A percentile compares a stretch with the other conserved stretches of the same genome.
Conservation (phyloP, 2,113 vertebrate species). For the Genyomyrus donnyi region DNA sequence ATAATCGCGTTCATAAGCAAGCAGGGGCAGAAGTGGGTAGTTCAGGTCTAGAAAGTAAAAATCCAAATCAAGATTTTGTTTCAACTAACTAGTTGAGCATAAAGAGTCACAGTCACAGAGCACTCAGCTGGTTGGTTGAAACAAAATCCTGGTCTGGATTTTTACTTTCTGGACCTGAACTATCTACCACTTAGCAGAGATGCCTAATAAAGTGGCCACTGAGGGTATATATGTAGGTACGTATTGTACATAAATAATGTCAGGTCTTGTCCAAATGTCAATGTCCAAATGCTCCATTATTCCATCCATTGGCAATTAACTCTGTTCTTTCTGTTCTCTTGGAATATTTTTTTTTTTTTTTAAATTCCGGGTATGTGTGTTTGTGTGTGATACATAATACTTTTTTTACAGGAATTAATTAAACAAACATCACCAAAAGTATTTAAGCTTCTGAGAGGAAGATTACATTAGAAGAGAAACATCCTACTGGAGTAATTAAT, state of each 20-base stretch:
- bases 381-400: slow-evolving; percentile 12
- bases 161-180: no score
- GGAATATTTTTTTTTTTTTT: neutral
- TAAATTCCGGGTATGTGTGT: neutral
- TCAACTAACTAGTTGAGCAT: no score
- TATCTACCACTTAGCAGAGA: no score
- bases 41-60: no score
- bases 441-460: slow-evolving; percentile 21
- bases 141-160: no score
- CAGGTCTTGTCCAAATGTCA: neutral
- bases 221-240: neutral
- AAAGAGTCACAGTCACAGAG: no score
- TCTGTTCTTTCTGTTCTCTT: neutral
- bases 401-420: slow-evolving; percentile 19
- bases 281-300: neutral
- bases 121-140: no score
- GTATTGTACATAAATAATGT: neutral
- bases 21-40: neutral
- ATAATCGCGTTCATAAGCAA: neutral
- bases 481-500: slow-evolving; percentile 12
- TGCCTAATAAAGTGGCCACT: neutral
- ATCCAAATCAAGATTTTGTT: no score
- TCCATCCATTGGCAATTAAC: neutral
- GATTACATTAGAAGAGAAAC: neutral
- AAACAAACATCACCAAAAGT: slow-evolving; percentile 12